Percentiles rank a stretch among this genome's conserved stretches.
Conservation (phyloP, 2,888 invertebrate species). For the Mythimna impura region DNA sequence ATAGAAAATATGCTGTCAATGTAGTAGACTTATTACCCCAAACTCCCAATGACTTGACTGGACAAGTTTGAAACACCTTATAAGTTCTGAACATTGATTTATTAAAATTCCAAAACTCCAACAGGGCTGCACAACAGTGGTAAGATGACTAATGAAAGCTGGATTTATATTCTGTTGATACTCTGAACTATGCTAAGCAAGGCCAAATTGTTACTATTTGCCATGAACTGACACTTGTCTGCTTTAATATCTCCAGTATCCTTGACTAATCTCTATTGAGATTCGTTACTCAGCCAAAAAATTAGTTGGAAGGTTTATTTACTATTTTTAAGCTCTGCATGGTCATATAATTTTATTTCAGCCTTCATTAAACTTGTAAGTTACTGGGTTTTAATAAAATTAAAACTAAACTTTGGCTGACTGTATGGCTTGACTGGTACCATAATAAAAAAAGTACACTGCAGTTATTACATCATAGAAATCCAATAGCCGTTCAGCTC, state of each 20-base stretch:
- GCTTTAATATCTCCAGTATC: no score
- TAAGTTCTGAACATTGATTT: neutral
- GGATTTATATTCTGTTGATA: neutral
- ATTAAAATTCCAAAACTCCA: neutral
- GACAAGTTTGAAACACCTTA: neutral
- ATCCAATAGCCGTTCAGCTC: no score
- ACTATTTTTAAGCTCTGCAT: neutral
- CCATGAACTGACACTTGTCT: neutral
- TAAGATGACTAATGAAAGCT: neutral
- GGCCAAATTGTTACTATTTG: neutral
- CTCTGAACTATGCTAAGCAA: neutral
- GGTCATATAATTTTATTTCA: neutral
- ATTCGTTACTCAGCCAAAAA: no score
- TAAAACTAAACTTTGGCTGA: no score
- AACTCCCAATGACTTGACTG: neutral
- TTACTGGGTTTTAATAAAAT: neutral
- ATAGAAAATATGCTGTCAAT: neutral
- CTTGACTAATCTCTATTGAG: no score
- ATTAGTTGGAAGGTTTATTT: neutral
- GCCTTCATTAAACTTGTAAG: neutral
- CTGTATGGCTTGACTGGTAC: neutral
- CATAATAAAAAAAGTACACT: no score
- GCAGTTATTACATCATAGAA: no score
- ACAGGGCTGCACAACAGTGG: no score
- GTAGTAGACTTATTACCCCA: neutral